Evolutionary conservation across 2,797 vertebrate genomes (phyloP), one percentile per base, ranked within the genome.

Genomic region (Cichlasoma orientale): DNA sequence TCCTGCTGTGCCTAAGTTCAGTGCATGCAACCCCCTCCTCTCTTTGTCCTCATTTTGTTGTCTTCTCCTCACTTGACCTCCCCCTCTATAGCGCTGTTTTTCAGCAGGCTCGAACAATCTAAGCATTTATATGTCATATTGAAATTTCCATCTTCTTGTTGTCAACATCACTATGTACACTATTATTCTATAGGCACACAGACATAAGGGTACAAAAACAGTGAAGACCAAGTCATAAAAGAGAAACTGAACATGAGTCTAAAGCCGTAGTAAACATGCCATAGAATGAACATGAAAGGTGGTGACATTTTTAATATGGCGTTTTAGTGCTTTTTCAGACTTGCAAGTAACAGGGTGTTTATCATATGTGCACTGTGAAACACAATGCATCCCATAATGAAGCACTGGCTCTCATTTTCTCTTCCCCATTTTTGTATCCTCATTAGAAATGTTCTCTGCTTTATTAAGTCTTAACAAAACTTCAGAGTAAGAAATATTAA

Each of bases 21-120:
- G 56, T 21, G 52, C 78, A 50, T 81, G 63, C 33, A 68, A 41
- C 78, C 72, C 69, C 78, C 85, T 79, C 82, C 81, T 63, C 57
- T 73, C 47, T 86, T 79, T 89, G 88, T 81, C 80, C 88, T 90
- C 70, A 68, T 88, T 92, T 88, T 36, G 63, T 68, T 56, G 23
- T 89, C 70, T 78, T 86, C 71, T 18, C 72, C 86, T 91, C 72
- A 87, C 16, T 68, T 78, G 73, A 80, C 84, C 76, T 80, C 56
- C 82, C 33, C 70, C 75, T 63, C 33, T 23, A 5, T 31, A n/a
- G 56, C 23, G 23, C 58, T 71, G 18, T 84, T 75, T 77, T 31
- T 68, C 21, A 25, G 53, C 53, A 25, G 54, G 44, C 58, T 18
- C 13, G 44, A 29, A 29, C 41, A 68, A 44, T 50, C 41, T 27